Conservation (phyloP, 2,797 vertebrate species). For the Chloroceryle inda region DNA sequence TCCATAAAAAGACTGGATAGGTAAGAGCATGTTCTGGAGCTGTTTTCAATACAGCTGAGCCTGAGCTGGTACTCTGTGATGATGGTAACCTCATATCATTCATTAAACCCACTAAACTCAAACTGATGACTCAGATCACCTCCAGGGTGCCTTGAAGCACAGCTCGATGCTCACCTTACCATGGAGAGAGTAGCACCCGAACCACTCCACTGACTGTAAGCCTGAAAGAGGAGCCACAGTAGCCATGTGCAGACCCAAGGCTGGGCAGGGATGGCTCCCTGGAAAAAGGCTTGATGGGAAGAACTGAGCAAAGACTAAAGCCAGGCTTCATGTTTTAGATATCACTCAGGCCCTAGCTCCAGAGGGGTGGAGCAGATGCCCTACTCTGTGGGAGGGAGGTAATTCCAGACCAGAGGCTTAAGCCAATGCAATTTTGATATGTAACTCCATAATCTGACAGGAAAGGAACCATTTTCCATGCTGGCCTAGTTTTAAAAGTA, state of each 20-base stretch:
- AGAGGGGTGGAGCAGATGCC: not conserved
- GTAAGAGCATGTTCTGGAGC: not conserved
- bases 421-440: not conserved
- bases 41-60: not conserved
- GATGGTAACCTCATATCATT: not conserved
- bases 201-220: accelerated
- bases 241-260: not conserved
- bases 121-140: not conserved
- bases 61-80: not conserved
- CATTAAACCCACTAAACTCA: not conserved
- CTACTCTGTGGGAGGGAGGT: not conserved
- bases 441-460: not conserved
- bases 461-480: not conserved
- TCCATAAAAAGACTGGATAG: not conserved
- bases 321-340: not conserved
- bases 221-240: not conserved
- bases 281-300: not conserved
- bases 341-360: not conserved
- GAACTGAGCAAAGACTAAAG: not conserved
- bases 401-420: not conserved
- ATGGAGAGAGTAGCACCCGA: not conserved
- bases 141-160: not conserved
- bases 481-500: not conserved
- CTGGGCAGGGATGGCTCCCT: not conserved
- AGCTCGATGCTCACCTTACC: not conserved